Percentiles rank a stretch among this genome's conserved stretches.
phyloP scores from a whole-genome alignment of 2,113 vertebrate species.

The Otolemur garnettii region DNA sequence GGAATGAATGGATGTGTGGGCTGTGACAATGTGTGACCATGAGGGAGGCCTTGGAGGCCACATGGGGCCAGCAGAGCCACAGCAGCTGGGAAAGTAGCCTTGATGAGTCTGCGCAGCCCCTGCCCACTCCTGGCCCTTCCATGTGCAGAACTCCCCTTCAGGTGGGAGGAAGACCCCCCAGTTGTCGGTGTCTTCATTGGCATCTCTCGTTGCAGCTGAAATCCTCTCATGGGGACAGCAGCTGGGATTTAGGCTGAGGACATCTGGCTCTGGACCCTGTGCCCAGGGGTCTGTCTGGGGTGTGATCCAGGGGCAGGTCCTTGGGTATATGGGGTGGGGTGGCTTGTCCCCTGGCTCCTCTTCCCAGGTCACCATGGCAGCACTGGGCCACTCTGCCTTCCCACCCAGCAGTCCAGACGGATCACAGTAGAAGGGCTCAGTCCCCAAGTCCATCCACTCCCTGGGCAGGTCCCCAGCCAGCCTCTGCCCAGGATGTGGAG shows the following conservation, averaged over 20 bases:
- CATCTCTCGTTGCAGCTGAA: background rate
- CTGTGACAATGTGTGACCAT: background rate
- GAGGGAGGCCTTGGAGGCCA: background rate
- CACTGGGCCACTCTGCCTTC: rapidly evolving
- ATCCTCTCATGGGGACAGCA: background rate
- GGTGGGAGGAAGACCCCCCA: background rate
- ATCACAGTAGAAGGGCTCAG: background rate
- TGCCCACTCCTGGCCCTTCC: background rate
- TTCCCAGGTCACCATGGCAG: background rate
- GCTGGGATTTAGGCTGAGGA: background rate
- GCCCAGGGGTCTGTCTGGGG: background rate
- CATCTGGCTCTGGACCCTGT: background rate
- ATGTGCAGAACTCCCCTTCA: background rate
- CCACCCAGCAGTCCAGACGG: background rate
- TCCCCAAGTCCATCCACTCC: background rate
- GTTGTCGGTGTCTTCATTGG: rapidly evolving
- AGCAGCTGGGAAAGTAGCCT: background rate
- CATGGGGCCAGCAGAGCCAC: background rate
- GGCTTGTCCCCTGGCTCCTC: rapidly evolving
- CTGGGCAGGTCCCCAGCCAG: background rate
- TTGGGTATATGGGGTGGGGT: rapidly evolving
- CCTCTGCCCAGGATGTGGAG: background rate
- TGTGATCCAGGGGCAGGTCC: background rate
- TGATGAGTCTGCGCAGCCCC: background rate
- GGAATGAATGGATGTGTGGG: background rate